Evolutionary conservation across 37 sponge, comb jelly and placozoan species (phyloP), one percentile per base, ranked within the genome.

Genomic region (Diacarnus erythraeanus): DNA sequence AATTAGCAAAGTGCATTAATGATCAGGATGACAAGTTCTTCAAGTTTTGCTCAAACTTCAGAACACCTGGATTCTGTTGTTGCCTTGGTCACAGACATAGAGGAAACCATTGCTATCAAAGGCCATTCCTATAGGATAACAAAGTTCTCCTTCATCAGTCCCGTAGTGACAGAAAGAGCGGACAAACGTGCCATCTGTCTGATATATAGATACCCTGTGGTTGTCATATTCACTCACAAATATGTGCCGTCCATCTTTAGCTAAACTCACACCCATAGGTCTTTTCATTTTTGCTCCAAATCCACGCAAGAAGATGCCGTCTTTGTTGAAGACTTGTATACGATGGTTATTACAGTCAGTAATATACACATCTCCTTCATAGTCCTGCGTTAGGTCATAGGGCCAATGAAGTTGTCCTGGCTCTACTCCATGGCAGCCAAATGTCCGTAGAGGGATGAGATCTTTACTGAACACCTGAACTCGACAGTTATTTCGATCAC

Each of bases 31-130:
- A n/a, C n/a, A n/a, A n/a, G n/a, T n/a, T n/a, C n/a, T n/a, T n/a
- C n/a, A n/a, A n/a, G n/a, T n/a, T n/a, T n/a, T n/a, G n/a, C n/a
- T n/a, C n/a, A n/a, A n/a, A n/a, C n/a, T n/a, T 35, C 26, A 81
- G 42, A 73, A 81, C 34, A 81, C 74, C 26, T 73, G 74, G 21
- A 81, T 72, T 41, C 74, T 42, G 44, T 75, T 67, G 76, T 83
- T 83, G n/a, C 83, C 67, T 44, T 74, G 67, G 58, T 75, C 76
- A 65, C 83, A 66, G 40, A 75, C 83, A n/a, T 83, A 65, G 70
- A 83, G 75, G 74, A 75, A 83, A 15, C 83, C 83, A 65, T 75
- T 64, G 20, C 70, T 34, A 34, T 83, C 83, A 0, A 83, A 42
- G 59, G 75, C 42, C 10, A 83, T 37, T 1, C 76, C 76, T 35